Conservation (phyloP, 2,797 vertebrate genomes). For the Hafferia zeledoni region DNA sequence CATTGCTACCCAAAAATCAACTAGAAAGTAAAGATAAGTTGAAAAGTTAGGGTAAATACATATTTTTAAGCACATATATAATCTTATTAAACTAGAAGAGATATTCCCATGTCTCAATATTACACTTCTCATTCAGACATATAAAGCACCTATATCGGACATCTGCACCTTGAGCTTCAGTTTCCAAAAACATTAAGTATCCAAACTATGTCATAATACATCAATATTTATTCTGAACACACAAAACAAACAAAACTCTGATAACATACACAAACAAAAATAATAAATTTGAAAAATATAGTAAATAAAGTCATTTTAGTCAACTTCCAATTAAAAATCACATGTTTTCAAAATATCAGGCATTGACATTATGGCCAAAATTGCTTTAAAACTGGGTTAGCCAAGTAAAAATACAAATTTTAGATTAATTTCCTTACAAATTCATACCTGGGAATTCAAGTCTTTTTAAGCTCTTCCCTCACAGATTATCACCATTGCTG, state of each 20-base stretch:
- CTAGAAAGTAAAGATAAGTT: not conserved
- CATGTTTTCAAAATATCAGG: not conserved
- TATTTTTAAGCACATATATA: not conserved
- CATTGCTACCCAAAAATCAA: not conserved
- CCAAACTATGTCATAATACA: not conserved
- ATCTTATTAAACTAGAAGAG: not conserved
- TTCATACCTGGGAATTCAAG: not conserved
- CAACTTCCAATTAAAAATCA: not conserved
- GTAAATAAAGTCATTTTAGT: not conserved
- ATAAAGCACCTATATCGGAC: rapidly evolving
- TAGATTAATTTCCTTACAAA: not conserved
- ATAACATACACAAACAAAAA: not conserved
- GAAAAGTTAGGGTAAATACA: not conserved
- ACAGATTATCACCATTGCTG: not conserved
- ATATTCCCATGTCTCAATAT: not conserved
- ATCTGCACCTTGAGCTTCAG: not conserved
- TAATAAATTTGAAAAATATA: not conserved
- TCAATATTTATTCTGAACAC: not conserved
- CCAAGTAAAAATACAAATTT: not conserved
- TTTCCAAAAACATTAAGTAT: not conserved
- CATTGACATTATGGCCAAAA: not conserved
- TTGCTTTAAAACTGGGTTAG: not conserved
- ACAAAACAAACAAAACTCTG: not conserved
- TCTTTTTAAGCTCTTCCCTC: not conserved
- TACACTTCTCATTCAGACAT: not conserved